A percentile compares a stretch with the other conserved stretches of the same genome.
Evolutionary conservation across 2,113 vertebrate genomes (phyloP).

Genomic region (Pseudopodoces humilis): DNA sequence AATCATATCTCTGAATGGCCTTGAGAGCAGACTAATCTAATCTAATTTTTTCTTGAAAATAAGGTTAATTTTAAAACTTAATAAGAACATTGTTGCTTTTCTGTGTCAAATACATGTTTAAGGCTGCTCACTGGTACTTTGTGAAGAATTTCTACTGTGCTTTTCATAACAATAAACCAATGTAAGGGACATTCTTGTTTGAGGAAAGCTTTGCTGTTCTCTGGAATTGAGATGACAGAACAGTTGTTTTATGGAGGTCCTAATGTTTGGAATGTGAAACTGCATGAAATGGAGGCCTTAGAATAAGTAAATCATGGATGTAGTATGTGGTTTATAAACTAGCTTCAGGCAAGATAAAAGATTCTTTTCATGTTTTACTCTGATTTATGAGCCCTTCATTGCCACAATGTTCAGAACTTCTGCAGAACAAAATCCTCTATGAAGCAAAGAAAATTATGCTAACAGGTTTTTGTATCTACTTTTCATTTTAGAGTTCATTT

Average conservation of each 20-base stretch:
- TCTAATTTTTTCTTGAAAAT: neutral
- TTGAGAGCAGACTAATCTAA: neutral
- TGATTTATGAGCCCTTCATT: neutral
- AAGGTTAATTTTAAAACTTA: neutral
- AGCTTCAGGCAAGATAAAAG: neutral
- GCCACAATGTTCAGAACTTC: neutral
- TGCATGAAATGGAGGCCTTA: neutral
- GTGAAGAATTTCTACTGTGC: neutral
- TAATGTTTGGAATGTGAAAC: neutral
- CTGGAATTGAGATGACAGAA: neutral
- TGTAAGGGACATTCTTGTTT: neutral
- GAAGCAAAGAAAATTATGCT: neutral
- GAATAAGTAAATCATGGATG: neutral
- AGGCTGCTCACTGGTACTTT: neutral
- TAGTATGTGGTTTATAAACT: neutral
- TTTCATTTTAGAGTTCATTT: neutral
- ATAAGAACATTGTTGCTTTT: neutral
- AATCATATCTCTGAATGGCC: neutral
- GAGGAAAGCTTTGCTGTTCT: neutral
- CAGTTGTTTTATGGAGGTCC: neutral
- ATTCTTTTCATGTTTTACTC: neutral
- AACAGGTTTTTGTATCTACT: neutral
- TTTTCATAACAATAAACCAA: neutral
- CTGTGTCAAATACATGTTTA: neutral
- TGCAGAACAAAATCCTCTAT: neutral